Base-by-base conservation (phyloP, 2,113 vertebrate genomes). In the Scytalopus superciliaris region DNA sequence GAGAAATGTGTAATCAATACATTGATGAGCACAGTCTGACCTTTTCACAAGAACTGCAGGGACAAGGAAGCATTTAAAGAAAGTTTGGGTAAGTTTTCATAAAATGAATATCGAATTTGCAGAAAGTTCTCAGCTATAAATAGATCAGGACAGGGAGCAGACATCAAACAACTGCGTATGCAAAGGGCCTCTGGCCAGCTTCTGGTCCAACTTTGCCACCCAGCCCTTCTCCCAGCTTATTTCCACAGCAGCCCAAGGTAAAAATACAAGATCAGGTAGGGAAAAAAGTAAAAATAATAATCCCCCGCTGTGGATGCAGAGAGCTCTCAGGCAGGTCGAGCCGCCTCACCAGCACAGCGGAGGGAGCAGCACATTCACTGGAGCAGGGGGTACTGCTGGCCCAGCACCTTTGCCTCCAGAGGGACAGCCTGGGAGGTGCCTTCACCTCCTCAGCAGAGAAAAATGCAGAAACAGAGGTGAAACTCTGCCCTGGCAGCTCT, bases 1-100 rank as follows among this genome's bases (percentile, higher is more conserved):
- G 86, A 96, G 77, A 95, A 97, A 94, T 86, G 93, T 25, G 78
- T 92, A 95, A 94, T 90, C 90, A 1, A 93, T 96, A 52, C 69
- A 93, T 96, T 53, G 90, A 95, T 68, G 90, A 82, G 77, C 78
- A 68, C 88, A 90, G 70, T 73, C 60, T 96, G 90, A 90, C 90
- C 92, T 96, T 96, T 96, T 80, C 23, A 49, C 60, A 73, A 49
- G 62, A 89, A 68, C 83, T 56, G 64, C 47, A 49, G 90, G 88
- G 92, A 92, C 80, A 75, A 78, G 44, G 50, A 75, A 84, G 56
- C 44, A 64, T 75, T 89, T 64, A 79, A 82, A 85, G 69, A 76
- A 89, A 93, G 74, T 88, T 94, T 80, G 3, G 1, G n/a, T n/a
- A 76, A 82, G 86, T 76, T 92, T 79, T 87, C 69, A 39, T 45